phyloP scores from a whole-genome alignment of 2,113 vertebrate genomes.

The Menura novaehollandiae region DNA sequence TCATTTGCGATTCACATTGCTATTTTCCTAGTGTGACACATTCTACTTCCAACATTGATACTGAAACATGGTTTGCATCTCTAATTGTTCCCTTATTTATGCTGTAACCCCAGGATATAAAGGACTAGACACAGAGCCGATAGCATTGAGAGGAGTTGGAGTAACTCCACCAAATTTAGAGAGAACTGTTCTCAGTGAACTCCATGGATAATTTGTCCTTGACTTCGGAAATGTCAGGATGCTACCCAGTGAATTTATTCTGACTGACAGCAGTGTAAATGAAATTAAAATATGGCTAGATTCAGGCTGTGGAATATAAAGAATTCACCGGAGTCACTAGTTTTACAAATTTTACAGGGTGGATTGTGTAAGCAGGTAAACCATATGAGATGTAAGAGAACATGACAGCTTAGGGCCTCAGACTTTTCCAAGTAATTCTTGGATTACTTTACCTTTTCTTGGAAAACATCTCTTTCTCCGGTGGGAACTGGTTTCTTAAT shows the following conservation, averaged over 20 bases:
- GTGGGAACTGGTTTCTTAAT: neutral
- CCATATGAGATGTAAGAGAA: neutral
- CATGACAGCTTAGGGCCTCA: neutral
- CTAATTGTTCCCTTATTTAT: conserved; percentile 37
- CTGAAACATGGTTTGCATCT: conserved; percentile 31
- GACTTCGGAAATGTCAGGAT: neutral
- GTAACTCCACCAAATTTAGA: neutral
- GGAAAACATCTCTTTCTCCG: neutral
- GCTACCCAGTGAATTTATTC: neutral
- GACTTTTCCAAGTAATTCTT: neutral
- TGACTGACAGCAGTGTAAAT: neutral
- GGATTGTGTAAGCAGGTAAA: neutral
- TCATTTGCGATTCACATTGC: conserved; percentile 26
- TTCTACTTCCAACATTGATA: neutral
- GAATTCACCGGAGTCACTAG: neutral
- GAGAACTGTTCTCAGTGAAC: neutral
- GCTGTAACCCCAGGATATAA: neutral
- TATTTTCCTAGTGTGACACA: conserved; percentile 10
- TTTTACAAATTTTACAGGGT: neutral
- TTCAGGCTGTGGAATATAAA: neutral
- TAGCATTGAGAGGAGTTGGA: neutral
- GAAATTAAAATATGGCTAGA: neutral
- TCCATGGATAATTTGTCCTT: neutral
- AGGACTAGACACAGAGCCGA: neutral
- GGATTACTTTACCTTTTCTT: neutral